A percentile compares a stretch with the other conserved stretches of the same genome.
Conservation (phyloP, 1,140 invertebrate genomes). For the Himalopsyche phryganea region DNA sequence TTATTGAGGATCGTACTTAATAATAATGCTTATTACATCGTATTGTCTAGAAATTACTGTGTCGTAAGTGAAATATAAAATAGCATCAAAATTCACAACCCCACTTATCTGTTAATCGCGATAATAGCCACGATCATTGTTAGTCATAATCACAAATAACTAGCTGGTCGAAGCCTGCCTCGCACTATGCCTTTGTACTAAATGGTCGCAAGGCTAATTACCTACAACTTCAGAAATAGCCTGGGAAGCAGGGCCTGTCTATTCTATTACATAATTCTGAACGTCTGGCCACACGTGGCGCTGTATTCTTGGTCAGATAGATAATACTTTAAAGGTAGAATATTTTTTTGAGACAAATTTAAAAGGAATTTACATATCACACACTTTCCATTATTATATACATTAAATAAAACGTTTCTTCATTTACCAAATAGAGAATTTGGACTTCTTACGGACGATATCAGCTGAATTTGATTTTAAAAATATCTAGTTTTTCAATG, state of each 20-base stretch:
- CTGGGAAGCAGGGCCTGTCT: not conserved
- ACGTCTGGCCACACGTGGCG: not conserved
- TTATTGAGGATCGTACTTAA: no score
- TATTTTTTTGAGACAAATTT: no score
- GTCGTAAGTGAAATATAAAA: not conserved
- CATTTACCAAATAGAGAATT: no score
- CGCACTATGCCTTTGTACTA: conserved; percentile 7
- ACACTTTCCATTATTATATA: no score
- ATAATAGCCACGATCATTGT: conserved; percentile 14
- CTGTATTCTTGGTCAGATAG: not conserved
- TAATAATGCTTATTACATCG: no score
- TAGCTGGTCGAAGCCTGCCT: not conserved
- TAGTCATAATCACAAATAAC: conserved; percentile 13
- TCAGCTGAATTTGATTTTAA: no score
- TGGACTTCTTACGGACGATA: no score
- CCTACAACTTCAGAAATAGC: conserved; percentile 24
- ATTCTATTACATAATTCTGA: conserved; percentile 11
- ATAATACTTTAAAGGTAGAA: no score
- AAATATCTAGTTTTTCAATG: no score
- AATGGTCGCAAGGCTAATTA: conserved; percentile 28
- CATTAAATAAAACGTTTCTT: no score
- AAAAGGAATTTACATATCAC: no score
- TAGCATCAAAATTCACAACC: not conserved
- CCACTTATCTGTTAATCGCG: conserved; percentile 20
- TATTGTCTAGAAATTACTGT: no score